phyloP scores from a whole-genome alignment of 2,888 invertebrate species.

The Synanthedon myopaeformis region DNA sequence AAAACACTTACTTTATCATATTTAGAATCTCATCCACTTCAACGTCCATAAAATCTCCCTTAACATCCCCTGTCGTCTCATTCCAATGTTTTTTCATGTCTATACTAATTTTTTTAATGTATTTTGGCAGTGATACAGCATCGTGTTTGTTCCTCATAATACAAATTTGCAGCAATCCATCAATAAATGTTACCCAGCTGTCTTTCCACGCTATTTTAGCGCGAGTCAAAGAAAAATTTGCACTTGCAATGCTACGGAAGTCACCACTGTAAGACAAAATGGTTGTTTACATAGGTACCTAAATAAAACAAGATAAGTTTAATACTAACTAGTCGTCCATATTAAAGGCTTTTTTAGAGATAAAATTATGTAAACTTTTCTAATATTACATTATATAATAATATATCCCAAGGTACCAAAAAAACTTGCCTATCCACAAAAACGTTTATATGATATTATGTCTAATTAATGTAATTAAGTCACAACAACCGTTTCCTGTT shows the following conservation, averaged over 20 bases:
- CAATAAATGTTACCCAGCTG: conserved; percentile 86
- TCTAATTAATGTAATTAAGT: too few relatives aligned
- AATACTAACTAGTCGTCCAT: too few relatives aligned
- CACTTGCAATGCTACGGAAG: conserved; percentile 26
- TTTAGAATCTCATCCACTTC: conserved; percentile 13
- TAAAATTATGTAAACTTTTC: too few relatives aligned
- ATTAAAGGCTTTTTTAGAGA: too few relatives aligned
- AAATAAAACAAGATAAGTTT: too few relatives aligned
- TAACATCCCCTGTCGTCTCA: conserved; percentile 3
- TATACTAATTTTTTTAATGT: conserved; percentile 14
- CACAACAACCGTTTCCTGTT: too few relatives aligned
- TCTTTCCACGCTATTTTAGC: conserved; percentile 72
- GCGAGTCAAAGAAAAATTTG: conserved; percentile 21
- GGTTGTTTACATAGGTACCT: too few relatives aligned
- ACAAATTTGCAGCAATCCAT: conserved; percentile 83
- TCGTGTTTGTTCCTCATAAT: conserved; percentile 73
- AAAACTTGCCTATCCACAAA: too few relatives aligned
- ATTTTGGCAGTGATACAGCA: conserved; percentile 72
- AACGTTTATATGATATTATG: too few relatives aligned
- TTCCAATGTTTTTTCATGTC: conserved; percentile 10
- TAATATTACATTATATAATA: too few relatives aligned
- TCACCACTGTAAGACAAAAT: conserved; percentile 19
- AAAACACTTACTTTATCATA: conserved; percentile 17
- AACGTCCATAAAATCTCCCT: conserved; percentile 6
- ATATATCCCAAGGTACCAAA: too few relatives aligned